Conservation (phyloP, 2,888 invertebrate genomes). For the Drosophila heteroneura region DNA sequence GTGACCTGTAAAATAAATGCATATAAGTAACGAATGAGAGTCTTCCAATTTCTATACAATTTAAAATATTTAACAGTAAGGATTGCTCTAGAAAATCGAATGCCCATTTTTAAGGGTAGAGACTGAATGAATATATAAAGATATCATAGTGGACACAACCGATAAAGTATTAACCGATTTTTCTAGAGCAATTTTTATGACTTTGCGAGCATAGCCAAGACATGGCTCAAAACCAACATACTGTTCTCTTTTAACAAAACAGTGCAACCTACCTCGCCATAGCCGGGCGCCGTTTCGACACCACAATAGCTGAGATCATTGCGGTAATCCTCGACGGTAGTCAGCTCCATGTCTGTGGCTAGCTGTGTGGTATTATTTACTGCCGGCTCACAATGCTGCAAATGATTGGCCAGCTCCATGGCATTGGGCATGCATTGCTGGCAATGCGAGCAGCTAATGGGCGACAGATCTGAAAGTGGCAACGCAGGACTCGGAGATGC, state of each 20-base stretch:
- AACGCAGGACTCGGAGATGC: background rate
- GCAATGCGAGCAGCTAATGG: slow-evolving; percentile 55
- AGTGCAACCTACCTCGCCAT: slow-evolving; percentile 84
- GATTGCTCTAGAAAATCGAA: background rate
- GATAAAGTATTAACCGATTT: background rate
- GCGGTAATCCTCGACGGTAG: slow-evolving; percentile 57
- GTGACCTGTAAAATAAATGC: slow-evolving; percentile 80
- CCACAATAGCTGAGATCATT: slow-evolving; percentile 85
- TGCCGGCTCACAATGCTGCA: slow-evolving; percentile 53
- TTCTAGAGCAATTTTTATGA: background rate
- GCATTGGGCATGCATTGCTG: slow-evolving; percentile 50
- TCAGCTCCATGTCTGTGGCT: slow-evolving; percentile 40
- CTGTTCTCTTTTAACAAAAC: background rate
- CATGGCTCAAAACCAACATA: background rate
- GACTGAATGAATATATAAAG: background rate
- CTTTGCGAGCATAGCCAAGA: background rate
- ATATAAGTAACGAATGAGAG: background rate
- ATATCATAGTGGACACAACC: no score
- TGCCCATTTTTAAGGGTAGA: background rate
- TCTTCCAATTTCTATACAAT: background rate
- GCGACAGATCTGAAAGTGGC: slow-evolving; percentile 5
- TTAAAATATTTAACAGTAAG: background rate
- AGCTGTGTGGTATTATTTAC: slow-evolving; percentile 40
- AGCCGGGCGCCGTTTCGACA: slow-evolving; percentile 86
- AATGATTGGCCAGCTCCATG: slow-evolving; percentile 51